These are phyloP conservation scores for Corydoras maculifer DNA, from an alignment of 2,113 vertebrate species.

Conservation along the genomic window DNA sequence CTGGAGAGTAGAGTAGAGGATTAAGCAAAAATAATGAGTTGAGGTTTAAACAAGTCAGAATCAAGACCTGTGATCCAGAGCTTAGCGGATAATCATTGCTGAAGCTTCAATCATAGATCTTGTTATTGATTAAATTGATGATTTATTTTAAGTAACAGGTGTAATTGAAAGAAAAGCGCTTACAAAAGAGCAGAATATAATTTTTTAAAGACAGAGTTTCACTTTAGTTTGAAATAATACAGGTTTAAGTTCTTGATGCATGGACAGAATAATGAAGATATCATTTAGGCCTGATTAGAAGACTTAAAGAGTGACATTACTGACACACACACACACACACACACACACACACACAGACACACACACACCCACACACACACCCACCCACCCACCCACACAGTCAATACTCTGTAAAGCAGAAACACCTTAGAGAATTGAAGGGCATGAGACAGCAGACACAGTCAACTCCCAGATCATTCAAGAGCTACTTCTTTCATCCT, in stretches of 20 bases:
- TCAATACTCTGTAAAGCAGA: background rate
- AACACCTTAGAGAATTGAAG: conserved; percentile 4
- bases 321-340: conserved; percentile 4
- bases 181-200: too few species aligned
- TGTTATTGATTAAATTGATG: too few species aligned
- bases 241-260: conserved; percentile 30
- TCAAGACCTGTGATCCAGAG: too few species aligned
- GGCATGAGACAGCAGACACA: conserved; percentile 23
- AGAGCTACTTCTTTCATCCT: conserved; percentile 8
- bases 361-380: conserved; percentile 1
- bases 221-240: background rate
- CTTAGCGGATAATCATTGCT: too few species aligned
- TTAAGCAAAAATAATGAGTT: too few species aligned
- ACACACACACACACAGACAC: conserved; percentile 11
- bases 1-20: too few species aligned
- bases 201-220: too few species aligned
- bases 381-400: conserved; percentile 4
- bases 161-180: too few species aligned
- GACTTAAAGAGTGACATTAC: conserved; percentile 17
- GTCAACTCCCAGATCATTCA: conserved; percentile 28
- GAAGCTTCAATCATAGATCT: too few species aligned
- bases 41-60: too few species aligned
- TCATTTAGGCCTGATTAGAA: conserved; percentile 31
- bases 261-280: conserved; percentile 29
- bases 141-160: too few species aligned